Evolutionary conservation across 2,797 vertebrate genomes (phyloP), one percentile per base, ranked within the genome.

Genomic region (Fistularia tabacaria): DNA sequence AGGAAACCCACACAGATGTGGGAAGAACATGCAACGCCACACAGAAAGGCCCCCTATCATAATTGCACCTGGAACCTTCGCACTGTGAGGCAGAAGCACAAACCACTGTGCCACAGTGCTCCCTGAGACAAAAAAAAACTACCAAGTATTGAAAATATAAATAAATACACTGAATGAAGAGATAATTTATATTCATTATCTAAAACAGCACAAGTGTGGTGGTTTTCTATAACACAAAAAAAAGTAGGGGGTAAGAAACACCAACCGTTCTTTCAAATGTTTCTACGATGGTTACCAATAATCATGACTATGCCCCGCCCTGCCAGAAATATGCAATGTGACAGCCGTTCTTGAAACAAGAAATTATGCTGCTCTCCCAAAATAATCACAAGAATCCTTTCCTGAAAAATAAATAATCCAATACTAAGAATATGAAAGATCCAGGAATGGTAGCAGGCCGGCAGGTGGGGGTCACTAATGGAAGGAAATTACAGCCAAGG

Each of bases 401-500:
- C 25, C 6, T 45, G 43, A 58, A 25, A 14, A 38, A 54, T 15
- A 54, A n/a, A 49, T 14, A 63, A 49, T 51, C 69, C 36, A 14
- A 57, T 52, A 55, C 48, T 15, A 49, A 64, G 78, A 56, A 70
- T 56, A 59, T 36, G 44, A 68, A 25, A 46, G 61, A 73, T 46
- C 54, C 46, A 46, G 46, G 64, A 48, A 69, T 56, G 65, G 46
- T 37, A 14, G 51, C n/a, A 14, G 48, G 66, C 41, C 79, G 10
- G 4, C 37, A 14, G 61, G 78, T 73, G 49, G 51, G 43, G 57
- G 53, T 46, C 63, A 62, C 71, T 86, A 82, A 85, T 87, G 84
- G 83, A 83, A 68, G 72, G 45, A 46, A 71, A 71, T 56, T 38
- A 14, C 47, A 68, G 51, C 42, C 64, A 73, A 85, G 77, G 78